These are phyloP conservation scores for Lagodon rhomboides DNA, from an alignment of 2,797 vertebrate species.

Conservation along the genomic window DNA sequence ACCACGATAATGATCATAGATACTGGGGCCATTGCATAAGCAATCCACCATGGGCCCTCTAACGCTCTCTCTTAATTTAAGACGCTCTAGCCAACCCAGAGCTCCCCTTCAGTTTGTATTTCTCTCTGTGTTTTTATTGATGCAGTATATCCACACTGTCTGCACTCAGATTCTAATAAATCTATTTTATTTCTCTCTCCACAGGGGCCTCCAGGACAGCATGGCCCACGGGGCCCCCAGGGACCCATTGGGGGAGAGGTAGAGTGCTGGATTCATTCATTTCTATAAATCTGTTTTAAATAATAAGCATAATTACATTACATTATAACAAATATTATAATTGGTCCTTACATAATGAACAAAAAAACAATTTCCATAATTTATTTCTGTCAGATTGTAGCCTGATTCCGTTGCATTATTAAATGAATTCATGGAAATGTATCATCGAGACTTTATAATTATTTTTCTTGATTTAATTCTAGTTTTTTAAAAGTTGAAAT, in stretches of 20 bases:
- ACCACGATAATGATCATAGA: constrained; percentile 71
- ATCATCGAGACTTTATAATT: not conserved
- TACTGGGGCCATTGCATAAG: constrained; percentile 58
- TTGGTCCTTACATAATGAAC: constrained; percentile 16
- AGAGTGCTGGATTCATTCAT: constrained; percentile 43
- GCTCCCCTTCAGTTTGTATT: constrained; percentile 39
- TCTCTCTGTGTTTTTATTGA: constrained; percentile 41
- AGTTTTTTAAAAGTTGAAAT: not conserved
- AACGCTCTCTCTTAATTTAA: constrained; percentile 57
- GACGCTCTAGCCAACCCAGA: constrained; percentile 16
- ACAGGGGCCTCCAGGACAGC: constrained; percentile 93
- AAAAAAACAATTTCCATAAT: constrained; percentile 19
- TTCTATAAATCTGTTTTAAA: constrained; percentile 7
- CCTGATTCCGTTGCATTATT: not conserved
- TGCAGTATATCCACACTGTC: constrained; percentile 10
- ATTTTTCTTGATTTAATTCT: not conserved
- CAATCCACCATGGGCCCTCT: constrained; percentile 54
- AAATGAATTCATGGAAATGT: constrained; percentile 7
- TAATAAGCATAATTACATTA: not conserved
- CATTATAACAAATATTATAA: constrained; percentile 15
- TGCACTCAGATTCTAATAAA: constrained; percentile 31
- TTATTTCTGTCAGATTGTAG: not conserved
- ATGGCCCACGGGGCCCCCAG: constrained; percentile 90
- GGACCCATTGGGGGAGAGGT: constrained; percentile 91
- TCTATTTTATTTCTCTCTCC: constrained; percentile 56